phyloP scores from a whole-genome alignment of 2,113 vertebrate species.

The Apteryx mantelli region DNA sequence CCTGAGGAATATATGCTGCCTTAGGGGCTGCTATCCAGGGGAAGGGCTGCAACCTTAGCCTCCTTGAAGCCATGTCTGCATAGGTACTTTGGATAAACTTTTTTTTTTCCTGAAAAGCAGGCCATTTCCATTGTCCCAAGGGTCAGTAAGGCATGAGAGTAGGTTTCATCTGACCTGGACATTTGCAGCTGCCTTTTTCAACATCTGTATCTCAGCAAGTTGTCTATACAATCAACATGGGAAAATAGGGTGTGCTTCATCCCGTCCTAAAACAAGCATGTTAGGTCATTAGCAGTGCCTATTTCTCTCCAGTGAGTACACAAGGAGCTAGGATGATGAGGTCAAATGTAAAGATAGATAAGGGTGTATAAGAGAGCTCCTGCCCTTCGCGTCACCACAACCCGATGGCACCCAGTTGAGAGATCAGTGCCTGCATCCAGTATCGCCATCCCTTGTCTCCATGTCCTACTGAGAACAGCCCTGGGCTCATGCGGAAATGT shows the following conservation, averaged over 20 bases:
- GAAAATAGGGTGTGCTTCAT: neutral
- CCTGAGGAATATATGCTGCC: fast-evolving
- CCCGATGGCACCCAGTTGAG: neutral
- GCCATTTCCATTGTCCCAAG: neutral
- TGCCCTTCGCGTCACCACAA: neutral
- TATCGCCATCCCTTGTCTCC: neutral
- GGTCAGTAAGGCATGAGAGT: neutral
- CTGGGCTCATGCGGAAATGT: neutral
- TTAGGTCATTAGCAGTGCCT: neutral
- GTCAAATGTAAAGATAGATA: neutral
- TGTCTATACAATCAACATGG: neutral
- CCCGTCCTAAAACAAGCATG: neutral
- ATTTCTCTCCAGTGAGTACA: neutral
- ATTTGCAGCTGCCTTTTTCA: neutral
- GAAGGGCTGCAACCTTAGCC: neutral
- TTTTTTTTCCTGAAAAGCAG: neutral
- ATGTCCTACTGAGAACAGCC: neutral
- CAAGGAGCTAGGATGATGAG: neutral
- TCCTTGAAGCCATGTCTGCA: neutral
- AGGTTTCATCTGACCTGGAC: neutral
- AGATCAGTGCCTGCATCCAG: neutral
- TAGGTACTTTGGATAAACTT: neutral
- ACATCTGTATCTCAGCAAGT: neutral
- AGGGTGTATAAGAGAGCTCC: neutral
- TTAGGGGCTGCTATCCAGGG: neutral